Evolutionary conservation across 2,113 vertebrate genomes (phyloP), one percentile per base, ranked within the genome.

Genomic region (Zeus faber): DNA sequence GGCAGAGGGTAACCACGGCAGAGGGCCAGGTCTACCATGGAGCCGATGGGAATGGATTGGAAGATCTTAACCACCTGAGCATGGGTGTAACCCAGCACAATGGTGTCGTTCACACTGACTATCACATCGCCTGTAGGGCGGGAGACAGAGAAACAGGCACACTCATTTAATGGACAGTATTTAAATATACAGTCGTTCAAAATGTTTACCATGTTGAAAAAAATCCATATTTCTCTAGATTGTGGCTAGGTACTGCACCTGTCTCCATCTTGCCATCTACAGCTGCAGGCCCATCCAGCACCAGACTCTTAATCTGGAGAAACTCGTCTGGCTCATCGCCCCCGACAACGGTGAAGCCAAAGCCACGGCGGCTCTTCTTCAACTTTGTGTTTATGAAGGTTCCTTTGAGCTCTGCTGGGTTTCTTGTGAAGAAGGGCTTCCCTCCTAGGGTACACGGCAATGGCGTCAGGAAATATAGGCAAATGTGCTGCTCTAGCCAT

Each of bases 11-110:
- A 99, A 56, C 97, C 96, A 25, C 97, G 93, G 86, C 96, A 98
- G 74, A 99, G 91, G 66, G 98, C 93, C 3, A 99, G 90, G 88
- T 97, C 94, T 83, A 99, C 97, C 26, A 93, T 95, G 87, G 95
- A 96, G 64, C 97, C 95, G 0, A 99, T 98, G 39, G 97, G 95
- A 75, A 99, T 98, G 76, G 97, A 96, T 81, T 99, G 97, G 89
- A 99, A 99, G 90, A 99, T 98, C 82, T 98, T 98, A 70, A 99
- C 97, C 63, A 99, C 97, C 79, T 99, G 95, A 41, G 97, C 96
- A 1, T 99, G 97, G 0, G 97, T 99, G 86, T 99, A 95, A 57
- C 96, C 97, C 82, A 99, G 88, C 55, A 99, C 97, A 3, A 96
- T 96, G 57, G 91, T 95, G 67, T 96, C 94, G 0, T 99, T 99